Evolutionary conservation across 2,797 vertebrate genomes (phyloP).

Genomic region (Poecilia wingei): DNA sequence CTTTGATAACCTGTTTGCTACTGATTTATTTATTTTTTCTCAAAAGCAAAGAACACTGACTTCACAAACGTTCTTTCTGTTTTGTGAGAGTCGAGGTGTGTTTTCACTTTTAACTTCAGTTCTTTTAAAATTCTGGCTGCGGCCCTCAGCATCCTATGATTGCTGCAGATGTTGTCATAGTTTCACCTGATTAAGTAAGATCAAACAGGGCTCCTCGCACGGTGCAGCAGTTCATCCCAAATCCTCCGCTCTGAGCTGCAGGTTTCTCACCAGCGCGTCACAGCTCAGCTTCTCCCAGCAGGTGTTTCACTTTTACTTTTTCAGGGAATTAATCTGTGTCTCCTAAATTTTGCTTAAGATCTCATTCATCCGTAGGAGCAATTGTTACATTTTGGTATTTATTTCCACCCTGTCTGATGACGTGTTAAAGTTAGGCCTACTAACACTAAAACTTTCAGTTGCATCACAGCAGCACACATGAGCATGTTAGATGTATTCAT

Average conservation of each 20-base stretch:
- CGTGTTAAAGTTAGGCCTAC: background rate
- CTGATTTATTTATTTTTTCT: background rate
- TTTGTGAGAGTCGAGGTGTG: background rate
- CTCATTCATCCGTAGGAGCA: background rate
- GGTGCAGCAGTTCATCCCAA: conserved; percentile 29
- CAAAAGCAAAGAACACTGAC: background rate
- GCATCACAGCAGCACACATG: background rate
- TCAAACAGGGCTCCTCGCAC: conserved; percentile 44
- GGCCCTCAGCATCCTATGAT: conserved; percentile 23
- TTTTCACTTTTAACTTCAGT: conserved; percentile 1
- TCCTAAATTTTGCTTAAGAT: background rate
- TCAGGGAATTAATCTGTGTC: conserved; percentile 11
- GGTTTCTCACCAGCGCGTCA: conserved; percentile 26
- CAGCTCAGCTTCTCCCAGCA: conserved; percentile 25
- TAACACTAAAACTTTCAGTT: background rate
- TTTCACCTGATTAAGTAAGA: conserved; percentile 47
- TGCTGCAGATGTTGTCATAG: conserved; percentile 42
- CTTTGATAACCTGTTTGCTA: background rate
- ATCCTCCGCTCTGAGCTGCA: conserved; percentile 34
- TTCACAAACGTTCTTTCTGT: background rate
- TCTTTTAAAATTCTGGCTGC: background rate
- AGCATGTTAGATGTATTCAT: no score
- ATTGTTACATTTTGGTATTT: background rate
- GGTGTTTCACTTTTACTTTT: conserved; percentile 29
- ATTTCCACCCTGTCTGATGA: background rate